phyloP scores from a whole-genome alignment of 2,113 vertebrate genomes.

The Caretta caretta region DNA sequence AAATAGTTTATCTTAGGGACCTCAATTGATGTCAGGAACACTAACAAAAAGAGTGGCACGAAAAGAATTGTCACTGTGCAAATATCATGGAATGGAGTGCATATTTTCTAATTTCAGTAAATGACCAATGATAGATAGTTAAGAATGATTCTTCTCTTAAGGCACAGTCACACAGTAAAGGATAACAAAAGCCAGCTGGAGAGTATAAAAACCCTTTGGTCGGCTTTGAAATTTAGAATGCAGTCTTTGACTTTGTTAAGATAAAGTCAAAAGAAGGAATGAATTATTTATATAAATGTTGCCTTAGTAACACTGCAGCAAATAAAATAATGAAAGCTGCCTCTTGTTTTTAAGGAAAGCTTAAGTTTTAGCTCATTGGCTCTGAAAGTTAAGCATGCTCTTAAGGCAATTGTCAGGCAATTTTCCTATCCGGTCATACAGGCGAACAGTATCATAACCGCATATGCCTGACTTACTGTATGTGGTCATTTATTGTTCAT shows the following conservation, averaged over 20 bases:
- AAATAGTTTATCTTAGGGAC: slow-evolving; percentile 54
- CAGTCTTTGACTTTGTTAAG: slow-evolving; percentile 80
- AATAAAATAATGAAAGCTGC: slow-evolving; percentile 80
- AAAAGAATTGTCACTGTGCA: slow-evolving; percentile 44
- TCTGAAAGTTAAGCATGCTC: slow-evolving; percentile 49
- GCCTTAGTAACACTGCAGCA: slow-evolving; percentile 78
- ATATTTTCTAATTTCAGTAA: slow-evolving; percentile 64
- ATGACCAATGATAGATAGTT: slow-evolving; percentile 66
- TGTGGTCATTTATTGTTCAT: background rate
- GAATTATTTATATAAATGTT: slow-evolving; percentile 83
- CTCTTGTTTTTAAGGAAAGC: slow-evolving; percentile 73
- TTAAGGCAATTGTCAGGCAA: background rate
- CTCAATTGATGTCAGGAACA: slow-evolving; percentile 66
- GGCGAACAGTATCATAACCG: background rate
- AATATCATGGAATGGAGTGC: slow-evolving; percentile 36
- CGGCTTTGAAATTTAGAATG: slow-evolving; percentile 77
- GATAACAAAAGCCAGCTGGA: slow-evolving; percentile 39
- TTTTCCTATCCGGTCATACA: slow-evolving; percentile 28
- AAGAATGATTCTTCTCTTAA: slow-evolving; percentile 52
- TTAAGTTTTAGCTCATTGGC: slow-evolving; percentile 68
- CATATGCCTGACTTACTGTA: background rate
- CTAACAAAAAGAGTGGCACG: slow-evolving; percentile 57
- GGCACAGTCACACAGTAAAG: slow-evolving; percentile 47
- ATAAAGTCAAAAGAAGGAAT: slow-evolving; percentile 79
- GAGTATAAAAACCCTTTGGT: slow-evolving; percentile 64